Base-by-base conservation (phyloP, 2,888 invertebrate genomes). In the Trachelus troglodyta region DNA sequence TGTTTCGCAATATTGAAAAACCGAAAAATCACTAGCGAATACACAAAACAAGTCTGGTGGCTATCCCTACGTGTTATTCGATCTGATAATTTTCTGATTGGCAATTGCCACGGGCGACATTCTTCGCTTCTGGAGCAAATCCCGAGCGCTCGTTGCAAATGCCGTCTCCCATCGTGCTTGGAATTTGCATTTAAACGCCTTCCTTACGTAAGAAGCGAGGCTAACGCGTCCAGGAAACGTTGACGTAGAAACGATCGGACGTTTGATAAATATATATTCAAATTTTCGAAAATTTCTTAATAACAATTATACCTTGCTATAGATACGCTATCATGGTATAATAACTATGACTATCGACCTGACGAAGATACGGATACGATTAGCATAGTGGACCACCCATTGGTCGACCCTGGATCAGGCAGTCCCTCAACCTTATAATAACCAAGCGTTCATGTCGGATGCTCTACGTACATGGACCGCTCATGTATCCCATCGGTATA, bases 331-430 rank as follows among this genome's bases (percentile, higher is more conserved):
- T 23, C 56, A 2, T 23, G 23, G 56, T 23, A 56, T 9, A 23
- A 9, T 9, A 56, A 56, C 23, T 34, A 31, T 34, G 3, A 71
- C 11, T 31, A 30, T 71, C 71, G 12, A n/a, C 33, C 33, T 15
- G 71, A 34, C 31, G 71, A 71, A 75, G 74, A 74, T 69, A 79
- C 73, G 78, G 79, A 82, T 80, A 80, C 81, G 87, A 90, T 90
- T 90, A 89, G 89, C 89, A 89, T 89, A 86, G 87, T 83, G 86
- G 91, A 90, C 91, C 91, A 91, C 90, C 91, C 91, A 91, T 90
- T 89, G 83, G 84, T 87, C 89, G 90, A 90, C 90, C 90, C 90
- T 87, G 86, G 85, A 85, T 83, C 85, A 83, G 86, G 79, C 75
- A 79, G 80, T 83, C 78, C 81, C 79, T 83, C 77, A 82, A 82